These are phyloP conservation scores for Drosophila pseudoobscura DNA, from an alignment of 1,140 invertebrate species.

Conservation along the genomic window DNA sequence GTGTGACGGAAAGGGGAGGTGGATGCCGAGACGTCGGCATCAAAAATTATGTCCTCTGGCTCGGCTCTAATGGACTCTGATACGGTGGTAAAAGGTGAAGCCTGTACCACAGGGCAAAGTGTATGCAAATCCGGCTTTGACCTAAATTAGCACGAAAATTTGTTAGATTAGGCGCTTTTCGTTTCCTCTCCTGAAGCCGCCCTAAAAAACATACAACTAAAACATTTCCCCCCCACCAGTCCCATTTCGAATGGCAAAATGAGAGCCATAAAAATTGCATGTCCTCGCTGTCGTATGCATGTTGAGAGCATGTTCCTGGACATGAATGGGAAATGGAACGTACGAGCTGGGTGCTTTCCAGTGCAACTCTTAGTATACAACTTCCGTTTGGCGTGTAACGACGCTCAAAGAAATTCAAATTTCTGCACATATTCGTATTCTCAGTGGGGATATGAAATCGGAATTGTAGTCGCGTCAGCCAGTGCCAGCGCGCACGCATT, in stretches of 20 bases:
- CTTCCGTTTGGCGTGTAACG: conserved; percentile 79
- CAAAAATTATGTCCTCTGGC: conserved; percentile 54
- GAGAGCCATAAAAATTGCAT: conserved; percentile 75
- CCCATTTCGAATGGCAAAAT: conserved; percentile 60
- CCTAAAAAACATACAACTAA: conserved; percentile 19
- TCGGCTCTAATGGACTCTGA: conserved; percentile 73
- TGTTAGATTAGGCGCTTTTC: conserved; percentile 78
- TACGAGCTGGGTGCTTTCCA: conserved; percentile 57
- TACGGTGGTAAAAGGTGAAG: conserved; percentile 70
- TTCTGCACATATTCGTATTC: conserved; percentile 52
- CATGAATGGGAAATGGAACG: conserved; percentile 55
- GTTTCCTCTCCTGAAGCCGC: conserved; percentile 50
- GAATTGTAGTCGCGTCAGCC: conserved; percentile 64
- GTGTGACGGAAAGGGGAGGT: too few species aligned
- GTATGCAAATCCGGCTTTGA: conserved; percentile 80
- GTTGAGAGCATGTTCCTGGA: conserved; percentile 32
- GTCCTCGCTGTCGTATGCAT: conserved; percentile 52
- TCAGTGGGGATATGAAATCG: conserved; percentile 32
- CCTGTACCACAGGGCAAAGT: conserved; percentile 50
- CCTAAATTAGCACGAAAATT: conserved; percentile 80
- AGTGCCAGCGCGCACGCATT: conserved; percentile 61
- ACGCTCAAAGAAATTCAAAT: conserved; percentile 71
- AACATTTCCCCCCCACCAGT: conserved; percentile 23
- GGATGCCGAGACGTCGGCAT: conserved; percentile 8
- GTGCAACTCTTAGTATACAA: conserved; percentile 78